phyloP scores from a whole-genome alignment of 64 coral and sea anemone species.

The Montipora efflorescens region DNA sequence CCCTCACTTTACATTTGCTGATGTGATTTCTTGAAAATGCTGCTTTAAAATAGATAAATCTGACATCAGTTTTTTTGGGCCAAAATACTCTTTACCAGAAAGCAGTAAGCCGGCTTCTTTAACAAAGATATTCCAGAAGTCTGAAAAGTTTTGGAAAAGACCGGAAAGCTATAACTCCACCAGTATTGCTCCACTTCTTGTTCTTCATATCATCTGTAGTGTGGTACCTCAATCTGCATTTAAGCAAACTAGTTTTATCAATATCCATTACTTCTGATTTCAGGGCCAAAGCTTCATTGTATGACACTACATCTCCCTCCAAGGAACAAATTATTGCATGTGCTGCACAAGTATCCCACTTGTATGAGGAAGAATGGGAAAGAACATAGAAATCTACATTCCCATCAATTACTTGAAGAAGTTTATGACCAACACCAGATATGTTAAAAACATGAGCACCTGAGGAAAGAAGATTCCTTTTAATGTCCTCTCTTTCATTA shows the following conservation, averaged over 20 bases:
- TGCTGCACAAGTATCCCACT: slow-evolving; percentile 94
- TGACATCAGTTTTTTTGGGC: too few species aligned
- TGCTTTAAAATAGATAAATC: too few species aligned
- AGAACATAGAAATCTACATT: slow-evolving; percentile 83
- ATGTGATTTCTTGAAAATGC: too few species aligned
- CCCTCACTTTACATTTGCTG: too few species aligned
- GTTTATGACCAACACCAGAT: slow-evolving; percentile 87
- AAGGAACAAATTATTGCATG: slow-evolving; percentile 78
- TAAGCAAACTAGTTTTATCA: slow-evolving; percentile 38
- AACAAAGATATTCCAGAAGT: slow-evolving; percentile 30
- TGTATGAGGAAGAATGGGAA: slow-evolving; percentile 78
- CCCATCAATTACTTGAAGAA: slow-evolving; percentile 77
- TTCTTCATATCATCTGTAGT: slow-evolving; percentile 59
- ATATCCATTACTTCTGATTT: slow-evolving; percentile 21
- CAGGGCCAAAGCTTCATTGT: slow-evolving; percentile 41
- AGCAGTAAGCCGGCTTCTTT: background rate
- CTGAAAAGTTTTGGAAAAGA: slow-evolving; percentile 38
- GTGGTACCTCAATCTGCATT: slow-evolving; percentile 61
- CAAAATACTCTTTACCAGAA: too few species aligned
- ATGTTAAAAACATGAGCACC: slow-evolving; percentile 57
- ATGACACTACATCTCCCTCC: slow-evolving; percentile 73
- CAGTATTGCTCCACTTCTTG: slow-evolving; percentile 80
- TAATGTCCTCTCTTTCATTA: slow-evolving; percentile 74
- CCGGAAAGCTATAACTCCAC: slow-evolving; percentile 79
- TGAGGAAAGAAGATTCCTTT: slow-evolving; percentile 40